Evolutionary conservation across 2,113 vertebrate species (phyloP), one percentile per base, ranked within the genome.

Genomic region (Orthonyx spaldingii): DNA sequence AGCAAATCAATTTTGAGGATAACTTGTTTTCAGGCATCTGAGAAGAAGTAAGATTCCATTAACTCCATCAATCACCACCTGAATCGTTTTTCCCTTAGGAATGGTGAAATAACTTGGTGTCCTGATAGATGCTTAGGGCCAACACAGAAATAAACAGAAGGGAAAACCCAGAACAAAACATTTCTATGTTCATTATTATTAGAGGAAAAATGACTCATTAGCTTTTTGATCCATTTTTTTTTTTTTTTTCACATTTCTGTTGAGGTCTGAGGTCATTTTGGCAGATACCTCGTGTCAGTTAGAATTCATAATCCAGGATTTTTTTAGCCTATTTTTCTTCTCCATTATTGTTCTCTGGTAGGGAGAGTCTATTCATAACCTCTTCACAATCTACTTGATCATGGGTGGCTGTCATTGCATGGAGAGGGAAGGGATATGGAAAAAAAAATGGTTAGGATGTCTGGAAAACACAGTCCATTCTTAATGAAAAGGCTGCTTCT

Each of bases 1-100:
- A 93, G 80, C 91, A 96, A 95, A 97, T 97, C 95, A 90, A 81
- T 97, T 97, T 94, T 92, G 60, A 78, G 79, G 85, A 88, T 94
- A 94, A 94, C 92, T 95, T 90, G 83, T 90, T 95, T 96, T 95
- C 93, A 94, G 93, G 84, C 91, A 91, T 91, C 93, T 94, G 84
- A 95, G 72, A 69, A 93, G 93, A 95, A 94, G 81, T 79, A 78
- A 95, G 82, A 89, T 97, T 95, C 91, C 94, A 92, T 95, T 92
- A 95, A 94, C 71, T 94, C 93, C 90, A 95, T 96, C 94, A 93
- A 94, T 94, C 95, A 96, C 84, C 75, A 74, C 66, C 55, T 85
- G 91, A 94, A 94, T 86, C 22, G 10, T 89, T 96, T 96, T 91
- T 84, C 95, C 91, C 87, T 93, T 63, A 94, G 92, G 93, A 90